Evolutionary conservation across 2,113 vertebrate species (phyloP), one percentile per base, ranked within the genome.

Genomic region (Cochlearius cochlearius): DNA sequence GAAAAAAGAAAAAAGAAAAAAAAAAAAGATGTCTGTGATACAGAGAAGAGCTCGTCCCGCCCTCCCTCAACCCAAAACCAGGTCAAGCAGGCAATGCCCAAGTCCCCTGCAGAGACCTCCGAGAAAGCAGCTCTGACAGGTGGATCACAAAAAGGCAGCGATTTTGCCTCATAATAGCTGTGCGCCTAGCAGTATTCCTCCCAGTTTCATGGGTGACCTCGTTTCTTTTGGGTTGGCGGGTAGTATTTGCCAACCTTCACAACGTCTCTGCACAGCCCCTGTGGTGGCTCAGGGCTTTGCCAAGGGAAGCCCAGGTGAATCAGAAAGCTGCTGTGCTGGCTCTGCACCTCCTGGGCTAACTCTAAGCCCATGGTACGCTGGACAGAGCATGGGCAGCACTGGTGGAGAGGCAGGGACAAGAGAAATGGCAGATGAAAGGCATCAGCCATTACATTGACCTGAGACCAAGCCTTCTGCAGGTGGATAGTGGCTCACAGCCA

Each of bases 331-430:
- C 64, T 50, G 59, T 2, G 15, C 26, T 4, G 8, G 19, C 34
- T 41, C 47, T 39, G 25, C 16, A 19, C 25, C 76, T 79, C n/a
- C 58, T 5, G 53, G 49, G 49, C 67, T 68, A 66, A 38, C 25
- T 26, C 43, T 79, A n/a, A 15, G 32, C 38, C 66, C 1, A 0
- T 1, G 16, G 26, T 5, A 16, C 1, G 27, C 45, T 36, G n/a
- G 68, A 10, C 6, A 4, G n/a, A 26, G 23, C 1, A 2, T 14
- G 63, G 59, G 59, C 81, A 79, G 79, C 73, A 30, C 4, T 4
- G 32, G 41, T 59, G 85, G 55, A 68, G 82, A 30, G 27, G 49
- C 60, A 59, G 52, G 49, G 38, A 21, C 19, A 11, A 36, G 25
- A 34, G 11, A n/a, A 58, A 29, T 0, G 18, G 34, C 36, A 83